Percentiles rank a stretch among this genome's conserved stretches.
Evolutionary conservation across 2,888 invertebrate genomes (phyloP).

Genomic region (Drosophila hamatofila): DNA sequence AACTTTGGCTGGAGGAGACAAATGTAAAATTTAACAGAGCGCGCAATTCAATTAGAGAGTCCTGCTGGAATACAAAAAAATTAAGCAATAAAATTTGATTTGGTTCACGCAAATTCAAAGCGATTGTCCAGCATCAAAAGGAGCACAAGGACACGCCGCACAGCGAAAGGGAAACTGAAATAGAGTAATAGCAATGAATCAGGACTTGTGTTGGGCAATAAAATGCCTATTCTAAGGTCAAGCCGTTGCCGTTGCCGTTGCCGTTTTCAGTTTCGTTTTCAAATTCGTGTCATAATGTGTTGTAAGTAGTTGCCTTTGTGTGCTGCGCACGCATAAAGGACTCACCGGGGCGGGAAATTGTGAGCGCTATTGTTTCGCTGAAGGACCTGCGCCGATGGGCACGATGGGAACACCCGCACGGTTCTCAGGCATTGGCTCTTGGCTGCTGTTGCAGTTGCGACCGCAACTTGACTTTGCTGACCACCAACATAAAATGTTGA

Average conservation of each 20-base stretch:
- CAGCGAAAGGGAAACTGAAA: conserved; percentile 53
- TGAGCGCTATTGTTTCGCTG: conserved; percentile 63
- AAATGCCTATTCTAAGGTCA: conserved; percentile 60
- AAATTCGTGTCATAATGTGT: conserved; percentile 77
- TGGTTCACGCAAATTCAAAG: conserved; percentile 84
- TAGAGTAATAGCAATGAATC: conserved; percentile 80
- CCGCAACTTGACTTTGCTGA: conserved; percentile 76
- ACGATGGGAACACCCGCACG: conserved; percentile 68
- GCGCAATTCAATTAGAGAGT: conserved; percentile 68
- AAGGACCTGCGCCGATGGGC: conserved; percentile 61
- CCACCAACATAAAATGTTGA: conserved; percentile 86
- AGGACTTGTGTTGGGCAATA: conserved; percentile 60
- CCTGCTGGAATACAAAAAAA: conserved; percentile 73
- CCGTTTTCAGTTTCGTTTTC: conserved; percentile 33
- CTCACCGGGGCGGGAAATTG: conserved; percentile 43
- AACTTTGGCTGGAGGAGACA: conserved; percentile 61
- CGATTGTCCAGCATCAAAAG: conserved; percentile 65
- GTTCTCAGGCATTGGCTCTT: conserved; percentile 59
- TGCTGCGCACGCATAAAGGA: conserved; percentile 61
- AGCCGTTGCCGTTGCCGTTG: conserved; percentile 20
- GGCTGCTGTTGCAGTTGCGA: conserved; percentile 62
- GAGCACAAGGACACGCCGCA: conserved; percentile 59
- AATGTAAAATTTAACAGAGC: conserved; percentile 82
- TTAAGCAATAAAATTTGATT: conserved; percentile 86
- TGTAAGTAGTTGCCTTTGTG: conserved; percentile 75